phyloP scores from a whole-genome alignment of 2,797 vertebrate species.

The Macroramphosus scolopax region DNA sequence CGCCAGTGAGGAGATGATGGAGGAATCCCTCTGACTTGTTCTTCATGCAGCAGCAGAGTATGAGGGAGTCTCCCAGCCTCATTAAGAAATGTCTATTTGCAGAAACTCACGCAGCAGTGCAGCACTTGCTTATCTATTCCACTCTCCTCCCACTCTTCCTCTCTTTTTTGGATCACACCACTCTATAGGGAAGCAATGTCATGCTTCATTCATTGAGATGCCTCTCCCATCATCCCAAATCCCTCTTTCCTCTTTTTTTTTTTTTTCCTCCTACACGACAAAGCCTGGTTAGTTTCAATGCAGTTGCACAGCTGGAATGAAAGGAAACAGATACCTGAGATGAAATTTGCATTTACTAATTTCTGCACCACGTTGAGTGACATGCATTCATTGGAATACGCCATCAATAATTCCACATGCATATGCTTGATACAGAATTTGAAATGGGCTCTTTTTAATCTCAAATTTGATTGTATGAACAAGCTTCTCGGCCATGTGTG shows the following conservation, averaged over 20 bases:
- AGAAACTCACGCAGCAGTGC: slow-evolving; percentile 44
- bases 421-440: too few relatives aligned
- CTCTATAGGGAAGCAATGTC: slow-evolving; percentile 60
- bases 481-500: too few relatives aligned
- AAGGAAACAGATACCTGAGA: slow-evolving; percentile 25
- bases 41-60: slow-evolving; percentile 56
- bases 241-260: slow-evolving; percentile 13
- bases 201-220: slow-evolving; percentile 65
- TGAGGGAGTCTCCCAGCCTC: slow-evolving; percentile 68
- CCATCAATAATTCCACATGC: too few relatives aligned
- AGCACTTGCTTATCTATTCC: slow-evolving; percentile 61
- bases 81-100: slow-evolving; percentile 62
- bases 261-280: slow-evolving; percentile 23
- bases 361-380: slow-evolving; percentile 24
- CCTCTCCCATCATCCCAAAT: slow-evolving; percentile 55
- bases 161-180: slow-evolving; percentile 60
- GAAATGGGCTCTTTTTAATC: too few relatives aligned
- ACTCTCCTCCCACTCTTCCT: slow-evolving; percentile 50
- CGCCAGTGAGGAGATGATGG: slow-evolving; percentile 35
- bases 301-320: slow-evolving; percentile 24
- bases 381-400: too few relatives aligned
- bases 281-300: slow-evolving; percentile 42
- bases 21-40: slow-evolving; percentile 69
- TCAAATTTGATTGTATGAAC: too few relatives aligned
- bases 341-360: slow-evolving; percentile 31